Conservation (phyloP, 2,113 vertebrate species). For the Cephalopterus ornatus region DNA sequence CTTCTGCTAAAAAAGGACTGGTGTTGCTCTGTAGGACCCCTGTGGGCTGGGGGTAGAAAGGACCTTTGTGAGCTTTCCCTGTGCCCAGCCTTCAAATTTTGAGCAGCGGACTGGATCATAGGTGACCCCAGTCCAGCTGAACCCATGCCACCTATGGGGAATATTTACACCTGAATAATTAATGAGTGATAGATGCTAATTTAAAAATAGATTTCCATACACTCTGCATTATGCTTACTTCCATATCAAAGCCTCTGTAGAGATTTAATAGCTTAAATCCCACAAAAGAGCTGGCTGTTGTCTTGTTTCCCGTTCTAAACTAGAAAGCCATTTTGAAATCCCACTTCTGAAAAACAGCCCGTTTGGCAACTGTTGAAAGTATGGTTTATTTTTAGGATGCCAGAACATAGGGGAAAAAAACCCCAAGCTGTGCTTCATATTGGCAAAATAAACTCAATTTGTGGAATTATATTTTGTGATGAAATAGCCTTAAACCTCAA, state of each 20-base stretch:
- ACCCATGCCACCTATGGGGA: not conserved
- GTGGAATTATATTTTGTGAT: not conserved
- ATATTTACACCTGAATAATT: constrained; percentile 20
- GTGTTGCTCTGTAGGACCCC: not conserved
- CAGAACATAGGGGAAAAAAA: not conserved
- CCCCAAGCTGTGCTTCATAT: not conserved
- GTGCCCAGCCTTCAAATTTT: not conserved
- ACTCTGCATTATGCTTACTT: not conserved
- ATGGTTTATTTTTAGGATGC: not conserved
- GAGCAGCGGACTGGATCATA: not conserved
- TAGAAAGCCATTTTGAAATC: not conserved
- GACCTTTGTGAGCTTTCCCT: not conserved
- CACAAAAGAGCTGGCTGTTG: not conserved
- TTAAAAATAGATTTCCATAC: constrained; percentile 8
- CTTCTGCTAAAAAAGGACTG: not conserved
- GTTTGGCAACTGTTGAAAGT: not conserved
- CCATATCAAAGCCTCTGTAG: not conserved
- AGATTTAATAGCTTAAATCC: not conserved
- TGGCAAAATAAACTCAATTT: not conserved
- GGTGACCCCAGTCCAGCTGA: not conserved
- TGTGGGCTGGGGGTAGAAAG: not conserved
- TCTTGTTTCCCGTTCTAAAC: not conserved
- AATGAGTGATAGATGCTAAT: not conserved
- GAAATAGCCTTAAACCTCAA: not conserved
- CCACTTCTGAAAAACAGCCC: not conserved